Evolutionary conservation across 2,797 vertebrate genomes (phyloP).

Genomic region (Calcarius lapponicus): DNA sequence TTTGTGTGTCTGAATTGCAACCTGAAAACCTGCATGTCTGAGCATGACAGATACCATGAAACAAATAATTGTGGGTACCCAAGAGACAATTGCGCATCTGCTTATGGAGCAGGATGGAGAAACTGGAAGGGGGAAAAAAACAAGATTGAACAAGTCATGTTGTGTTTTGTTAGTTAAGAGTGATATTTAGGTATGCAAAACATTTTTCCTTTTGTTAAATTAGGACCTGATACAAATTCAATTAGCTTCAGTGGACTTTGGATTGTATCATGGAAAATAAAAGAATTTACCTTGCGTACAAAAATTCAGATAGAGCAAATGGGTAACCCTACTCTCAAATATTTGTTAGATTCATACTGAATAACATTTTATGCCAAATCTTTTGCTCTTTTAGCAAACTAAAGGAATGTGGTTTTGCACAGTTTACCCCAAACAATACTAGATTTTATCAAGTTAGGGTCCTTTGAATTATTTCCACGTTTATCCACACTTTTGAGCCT

Average conservation of each 20-base stretch:
- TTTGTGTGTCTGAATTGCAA: not conserved
- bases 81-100: constrained; percentile 12
- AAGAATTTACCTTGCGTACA: not conserved
- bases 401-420: not conserved
- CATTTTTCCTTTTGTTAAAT: not conserved
- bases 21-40: not conserved
- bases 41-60: not conserved
- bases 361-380: not conserved
- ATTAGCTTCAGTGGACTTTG: not conserved
- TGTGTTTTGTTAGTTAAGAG: not conserved
- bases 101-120: not conserved
- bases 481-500: not conserved
- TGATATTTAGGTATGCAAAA: not conserved
- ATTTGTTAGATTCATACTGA: not conserved
- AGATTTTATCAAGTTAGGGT: not conserved
- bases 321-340: not conserved
- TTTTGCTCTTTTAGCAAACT: not conserved
- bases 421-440: not conserved
- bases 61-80: not conserved
- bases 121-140: not conserved
- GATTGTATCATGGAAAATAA: rapidly evolving
- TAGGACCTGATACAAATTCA: not conserved
- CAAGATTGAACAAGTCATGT: not conserved
- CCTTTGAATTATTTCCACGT: constrained; percentile 15
- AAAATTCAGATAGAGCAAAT: not conserved